Evolutionary conservation across 2,888 invertebrate species (phyloP).

Genomic region (Agapostemon virescens): DNA sequence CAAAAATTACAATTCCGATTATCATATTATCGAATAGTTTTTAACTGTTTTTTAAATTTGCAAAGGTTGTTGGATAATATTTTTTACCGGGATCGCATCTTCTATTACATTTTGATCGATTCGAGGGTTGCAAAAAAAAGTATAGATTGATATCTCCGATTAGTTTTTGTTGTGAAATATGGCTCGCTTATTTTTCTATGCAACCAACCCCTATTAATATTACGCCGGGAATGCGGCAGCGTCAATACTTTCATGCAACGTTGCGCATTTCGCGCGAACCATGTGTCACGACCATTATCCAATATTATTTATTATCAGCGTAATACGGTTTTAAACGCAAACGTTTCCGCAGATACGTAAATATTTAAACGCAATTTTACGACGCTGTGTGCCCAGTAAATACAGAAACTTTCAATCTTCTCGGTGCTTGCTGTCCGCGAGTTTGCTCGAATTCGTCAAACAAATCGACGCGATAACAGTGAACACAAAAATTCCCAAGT

Average conservation of each 20-base stretch:
- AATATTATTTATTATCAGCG: conserved; percentile 18
- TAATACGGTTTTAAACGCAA: not conserved
- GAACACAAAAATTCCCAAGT: not conserved
- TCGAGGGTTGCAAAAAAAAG: not conserved
- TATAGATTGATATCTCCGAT: not conserved
- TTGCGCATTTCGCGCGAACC: not conserved
- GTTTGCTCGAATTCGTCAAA: not conserved
- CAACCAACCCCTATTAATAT: not conserved
- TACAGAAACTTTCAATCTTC: conserved; percentile 8
- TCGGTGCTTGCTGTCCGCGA: conserved; percentile 7
- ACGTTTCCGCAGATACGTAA: conserved; percentile 15
- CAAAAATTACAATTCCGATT: too few species aligned
- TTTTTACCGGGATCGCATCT: not conserved
- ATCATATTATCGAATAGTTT: too few species aligned
- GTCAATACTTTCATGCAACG: not conserved
- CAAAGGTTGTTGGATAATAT: not conserved
- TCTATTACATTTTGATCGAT: not conserved
- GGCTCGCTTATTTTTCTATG: not conserved
- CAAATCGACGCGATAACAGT: too few species aligned
- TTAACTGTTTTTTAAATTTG: not conserved
- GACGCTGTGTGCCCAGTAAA: conserved; percentile 13
- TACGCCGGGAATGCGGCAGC: not conserved
- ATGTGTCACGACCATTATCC: not conserved
- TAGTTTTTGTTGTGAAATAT: not conserved
- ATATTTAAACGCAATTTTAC: conserved; percentile 31